Conservation (phyloP, 2,888 invertebrate genomes). For the Osedax fenrisi region DNA sequence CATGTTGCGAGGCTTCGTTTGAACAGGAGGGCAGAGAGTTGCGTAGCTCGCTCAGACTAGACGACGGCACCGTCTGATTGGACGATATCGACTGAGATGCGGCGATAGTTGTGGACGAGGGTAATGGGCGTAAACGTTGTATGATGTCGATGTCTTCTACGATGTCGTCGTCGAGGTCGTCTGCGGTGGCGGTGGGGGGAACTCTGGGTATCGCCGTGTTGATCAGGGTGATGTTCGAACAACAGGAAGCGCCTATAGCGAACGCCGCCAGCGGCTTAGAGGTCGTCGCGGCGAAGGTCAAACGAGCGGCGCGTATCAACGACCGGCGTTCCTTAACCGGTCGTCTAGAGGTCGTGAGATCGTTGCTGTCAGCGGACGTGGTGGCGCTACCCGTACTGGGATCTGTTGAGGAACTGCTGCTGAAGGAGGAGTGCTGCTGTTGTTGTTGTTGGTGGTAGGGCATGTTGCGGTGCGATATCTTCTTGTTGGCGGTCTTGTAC, state of each 20-base stretch:
- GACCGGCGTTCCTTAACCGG: neutral
- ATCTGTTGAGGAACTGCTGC: neutral
- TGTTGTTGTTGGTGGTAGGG: neutral
- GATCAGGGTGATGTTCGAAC: neutral
- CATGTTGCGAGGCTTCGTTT: slow-evolving; percentile 53
- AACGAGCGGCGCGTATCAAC: neutral
- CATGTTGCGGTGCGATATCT: neutral
- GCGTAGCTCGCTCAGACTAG: slow-evolving; percentile 83
- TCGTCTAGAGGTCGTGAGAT: neutral
- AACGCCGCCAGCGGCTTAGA: neutral
- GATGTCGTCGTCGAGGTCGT: neutral
- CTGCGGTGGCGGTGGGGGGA: neutral
- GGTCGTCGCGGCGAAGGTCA: neutral
- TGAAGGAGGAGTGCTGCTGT: neutral
- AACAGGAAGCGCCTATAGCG: neutral
- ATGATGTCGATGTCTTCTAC: too few relatives aligned
- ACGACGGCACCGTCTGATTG: slow-evolving; percentile 70
- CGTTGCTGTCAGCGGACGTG: neutral
- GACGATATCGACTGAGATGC: slow-evolving; percentile 51
- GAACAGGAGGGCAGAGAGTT: slow-evolving; percentile 84
- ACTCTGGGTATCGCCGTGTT: neutral
- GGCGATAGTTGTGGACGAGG: neutral
- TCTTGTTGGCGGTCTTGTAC: neutral
- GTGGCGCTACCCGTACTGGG: neutral
- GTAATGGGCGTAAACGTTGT: neutral